Evolutionary conservation across 2,888 invertebrate species (phyloP).

Genomic region (Oxycera nigricornis): DNA sequence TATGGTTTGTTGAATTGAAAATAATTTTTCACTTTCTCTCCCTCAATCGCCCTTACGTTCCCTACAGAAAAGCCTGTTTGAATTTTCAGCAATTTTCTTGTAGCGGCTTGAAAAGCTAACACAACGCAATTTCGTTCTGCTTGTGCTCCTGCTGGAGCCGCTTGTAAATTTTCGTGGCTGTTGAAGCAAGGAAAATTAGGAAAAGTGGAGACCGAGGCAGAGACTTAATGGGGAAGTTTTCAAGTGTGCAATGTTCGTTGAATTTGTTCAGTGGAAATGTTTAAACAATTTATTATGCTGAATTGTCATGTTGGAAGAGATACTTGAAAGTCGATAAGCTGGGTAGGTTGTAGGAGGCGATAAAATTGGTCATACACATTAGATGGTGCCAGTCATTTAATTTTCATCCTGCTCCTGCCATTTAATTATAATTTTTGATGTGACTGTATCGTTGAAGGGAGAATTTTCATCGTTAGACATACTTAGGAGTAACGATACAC

Average conservation of each 20-base stretch:
- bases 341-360: neutral
- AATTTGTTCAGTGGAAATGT: conserved; percentile 16
- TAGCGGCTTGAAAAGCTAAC: conserved; percentile 6
- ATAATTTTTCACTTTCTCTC: neutral
- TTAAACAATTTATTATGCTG: conserved; percentile 14
- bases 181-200: neutral
- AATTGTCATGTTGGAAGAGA: neutral
- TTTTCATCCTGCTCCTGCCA: neutral
- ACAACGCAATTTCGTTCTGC: neutral
- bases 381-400: conserved; percentile 17
- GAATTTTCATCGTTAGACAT: neutral
- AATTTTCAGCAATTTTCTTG: conserved; percentile 21
- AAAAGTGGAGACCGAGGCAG: neutral
- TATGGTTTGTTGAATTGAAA: conserved; percentile 16
- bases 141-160: neutral
- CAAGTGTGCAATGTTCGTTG: neutral
- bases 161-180: too few relatives aligned
- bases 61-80: neutral
- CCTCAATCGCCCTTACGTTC: too few relatives aligned
- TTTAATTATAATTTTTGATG: conserved; percentile 22
- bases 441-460: neutral
- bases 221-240: conserved; percentile 12
- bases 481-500: conserved; percentile 13
- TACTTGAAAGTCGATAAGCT: conserved; percentile 11
- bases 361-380: neutral